Base-by-base conservation (phyloP, 2,888 invertebrate species). In the Polyploca ridens region DNA sequence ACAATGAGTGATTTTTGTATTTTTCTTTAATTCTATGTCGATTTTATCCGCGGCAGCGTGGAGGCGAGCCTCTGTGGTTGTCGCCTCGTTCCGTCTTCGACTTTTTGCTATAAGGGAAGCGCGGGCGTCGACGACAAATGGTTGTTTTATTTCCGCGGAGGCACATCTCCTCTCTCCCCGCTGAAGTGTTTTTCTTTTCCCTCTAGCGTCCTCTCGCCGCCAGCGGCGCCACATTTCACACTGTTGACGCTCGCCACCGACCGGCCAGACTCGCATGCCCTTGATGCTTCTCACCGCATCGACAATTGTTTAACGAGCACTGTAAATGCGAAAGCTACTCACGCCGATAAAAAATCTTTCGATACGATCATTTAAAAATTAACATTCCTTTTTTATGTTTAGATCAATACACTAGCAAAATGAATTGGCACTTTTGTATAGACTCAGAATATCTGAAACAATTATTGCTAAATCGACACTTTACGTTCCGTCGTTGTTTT, bases 1-100 rank as follows among this genome's bases (percentile, higher is more conserved):
- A 94, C 93, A 93, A 93, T 94, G 93, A 93, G 90, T 92, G 92
- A 93, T 92, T 94, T 94, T 94, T 93, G 93, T 94, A 91, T 91
- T 93, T 93, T 90, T 90, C 88, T 94, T 93, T 93, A 91, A 90
- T 93, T 93, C 92, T 93, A 93, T 93, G 93, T 93, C 93, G 93
- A 93, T 93, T 93, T 93, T 93, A 93, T 93, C 92, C 92, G 87
- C 83, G 84, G 87, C 88, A 83, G 85, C 85, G 87, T 84, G 86
- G 90, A 90, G 87, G 90, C 90, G 88, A 91, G 88, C 83, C 90
- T 77, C 79, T 80, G 88, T 85, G 90, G 89, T 90, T 91, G 92
- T 92, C 91, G 90, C 90, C 89, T 90, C 90, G 89, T 88, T 89
- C 87, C 84, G 85, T 90, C 91, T 89, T 91, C 85, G 88, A 90